Conservation (phyloP, 2,888 invertebrate species). For the Phymatocera aterrima region DNA sequence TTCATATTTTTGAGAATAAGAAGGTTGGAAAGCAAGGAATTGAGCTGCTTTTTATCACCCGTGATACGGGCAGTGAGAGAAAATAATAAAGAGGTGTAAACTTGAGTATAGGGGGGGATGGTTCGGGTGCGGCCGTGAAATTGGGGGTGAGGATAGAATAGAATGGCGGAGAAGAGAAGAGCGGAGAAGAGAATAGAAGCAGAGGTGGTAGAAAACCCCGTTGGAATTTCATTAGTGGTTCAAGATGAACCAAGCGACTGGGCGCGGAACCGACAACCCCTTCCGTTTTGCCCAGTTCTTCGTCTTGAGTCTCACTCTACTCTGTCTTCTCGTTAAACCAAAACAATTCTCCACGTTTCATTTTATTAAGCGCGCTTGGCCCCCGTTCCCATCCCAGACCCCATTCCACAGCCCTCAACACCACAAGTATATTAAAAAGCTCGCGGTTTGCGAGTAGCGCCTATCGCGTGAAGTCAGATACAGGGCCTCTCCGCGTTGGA, state of each 20-base stretch:
- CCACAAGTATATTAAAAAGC: conserved; percentile 43
- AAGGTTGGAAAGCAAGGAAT: too few species aligned
- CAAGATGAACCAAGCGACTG: conserved; percentile 58
- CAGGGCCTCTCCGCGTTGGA: neutral
- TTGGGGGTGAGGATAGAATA: neutral
- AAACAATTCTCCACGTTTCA: conserved; percentile 48
- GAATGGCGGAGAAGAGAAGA: too few species aligned
- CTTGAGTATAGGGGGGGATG: neutral
- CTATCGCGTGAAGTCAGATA: neutral
- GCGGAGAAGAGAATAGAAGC: neutral
- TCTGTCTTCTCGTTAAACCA: conserved; percentile 44
- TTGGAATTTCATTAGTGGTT: conserved; percentile 62
- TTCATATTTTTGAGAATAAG: too few species aligned
- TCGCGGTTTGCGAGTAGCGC: conserved; percentile 13
- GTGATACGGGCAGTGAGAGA: too few species aligned
- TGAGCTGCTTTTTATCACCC: neutral
- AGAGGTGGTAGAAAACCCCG: conserved; percentile 34
- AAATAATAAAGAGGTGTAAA: neutral
- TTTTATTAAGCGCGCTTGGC: conserved; percentile 40
- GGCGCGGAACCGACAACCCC: conserved; percentile 55
- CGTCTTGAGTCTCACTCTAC: conserved; percentile 39
- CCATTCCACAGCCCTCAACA: neutral
- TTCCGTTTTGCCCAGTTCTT: conserved; percentile 44
- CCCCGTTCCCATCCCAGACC: neutral
- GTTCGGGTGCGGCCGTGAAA: neutral